Percentiles rank a stretch among this genome's conserved stretches.
Evolutionary conservation across 2,113 vertebrate genomes (phyloP).

Genomic region (Dissostichus mawsoni): DNA sequence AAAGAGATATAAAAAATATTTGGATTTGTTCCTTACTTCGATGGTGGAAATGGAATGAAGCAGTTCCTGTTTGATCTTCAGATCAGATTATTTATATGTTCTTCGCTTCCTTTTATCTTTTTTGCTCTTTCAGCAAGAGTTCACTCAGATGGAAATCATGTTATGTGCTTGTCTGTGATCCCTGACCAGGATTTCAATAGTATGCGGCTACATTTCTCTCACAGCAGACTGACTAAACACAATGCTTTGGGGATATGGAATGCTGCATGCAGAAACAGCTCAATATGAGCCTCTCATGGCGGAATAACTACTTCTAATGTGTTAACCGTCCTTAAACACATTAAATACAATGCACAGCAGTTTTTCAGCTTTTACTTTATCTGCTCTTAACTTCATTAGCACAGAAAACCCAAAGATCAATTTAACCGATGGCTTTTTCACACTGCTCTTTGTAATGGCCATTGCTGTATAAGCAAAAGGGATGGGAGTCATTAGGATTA

Average conservation of each 20-base stretch:
- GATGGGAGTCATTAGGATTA: constrained; percentile 2
- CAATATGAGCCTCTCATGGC: constrained; percentile 4
- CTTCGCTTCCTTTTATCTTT: constrained; percentile 51
- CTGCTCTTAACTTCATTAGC: constrained; percentile 54
- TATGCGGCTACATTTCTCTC: constrained; percentile 18
- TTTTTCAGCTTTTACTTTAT: constrained; percentile 55
- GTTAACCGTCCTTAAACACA: background rate
- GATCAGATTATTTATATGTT: constrained; percentile 57
- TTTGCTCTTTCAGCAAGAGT: constrained; percentile 45
- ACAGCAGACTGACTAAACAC: constrained; percentile 11
- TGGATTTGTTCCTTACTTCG: constrained; percentile 58
- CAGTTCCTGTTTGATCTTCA: constrained; percentile 47
- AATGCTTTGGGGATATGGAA: constrained; percentile 10
- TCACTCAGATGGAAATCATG: constrained; percentile 52
- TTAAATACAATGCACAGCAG: constrained; percentile 19
- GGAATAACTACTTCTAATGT: background rate
- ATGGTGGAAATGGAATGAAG: constrained; percentile 52
- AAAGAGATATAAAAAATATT: constrained; percentile 58
- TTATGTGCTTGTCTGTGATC: constrained; percentile 58
- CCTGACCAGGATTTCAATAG: constrained; percentile 58
- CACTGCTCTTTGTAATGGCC: constrained; percentile 56
- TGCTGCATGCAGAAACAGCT: constrained; percentile 28
- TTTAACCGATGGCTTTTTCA: constrained; percentile 47
- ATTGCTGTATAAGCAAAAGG: constrained; percentile 49
- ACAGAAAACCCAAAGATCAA: constrained; percentile 52